phyloP scores from a whole-genome alignment of 92 coral and sea anemone genomes.

The Epizoanthus scotinus region DNA sequence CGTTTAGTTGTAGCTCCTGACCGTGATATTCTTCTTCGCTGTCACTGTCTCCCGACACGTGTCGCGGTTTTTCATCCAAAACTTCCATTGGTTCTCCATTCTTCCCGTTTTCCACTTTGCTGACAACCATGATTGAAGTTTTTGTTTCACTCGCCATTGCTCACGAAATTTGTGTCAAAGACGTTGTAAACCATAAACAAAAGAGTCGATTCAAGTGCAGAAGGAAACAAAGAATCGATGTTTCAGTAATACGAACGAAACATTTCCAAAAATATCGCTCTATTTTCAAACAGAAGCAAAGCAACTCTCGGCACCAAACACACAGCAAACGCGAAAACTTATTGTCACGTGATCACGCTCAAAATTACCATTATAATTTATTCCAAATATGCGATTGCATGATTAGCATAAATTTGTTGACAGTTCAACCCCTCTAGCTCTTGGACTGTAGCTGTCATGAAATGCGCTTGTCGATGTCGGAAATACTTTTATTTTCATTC shows the following conservation, averaged over 20 bases:
- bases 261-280: slow-evolving; percentile 37
- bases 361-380: slow-evolving; percentile 33
- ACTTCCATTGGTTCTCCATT: slow-evolving; percentile 77
- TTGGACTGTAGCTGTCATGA: no score
- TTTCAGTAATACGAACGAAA: neutral
- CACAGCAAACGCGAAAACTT: slow-evolving; percentile 1
- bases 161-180: slow-evolving; percentile 24
- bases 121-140: slow-evolving; percentile 78
- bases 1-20: slow-evolving; percentile 46
- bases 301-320: neutral
- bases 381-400: slow-evolving; percentile 2
- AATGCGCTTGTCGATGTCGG: neutral
- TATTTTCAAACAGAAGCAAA: slow-evolving; percentile 15
- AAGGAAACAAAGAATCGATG: neutral
- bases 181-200: slow-evolving; percentile 32
- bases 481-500: neutral
- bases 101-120: slow-evolving; percentile 93
- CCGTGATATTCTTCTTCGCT: slow-evolving; percentile 97
- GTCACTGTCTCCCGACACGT: slow-evolving; percentile 92
- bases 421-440: no score
- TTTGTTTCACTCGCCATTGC: slow-evolving; percentile 84
- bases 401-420: slow-evolving; percentile 33
- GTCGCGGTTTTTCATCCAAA: slow-evolving; percentile 75
- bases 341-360: slow-evolving; percentile 28
- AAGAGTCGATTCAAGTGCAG: neutral